Evolutionary conservation across 53 echinoderm and acorn worm species (phyloP), one percentile per base, ranked within the genome.

Genomic region (Zoroaster sp.): DNA sequence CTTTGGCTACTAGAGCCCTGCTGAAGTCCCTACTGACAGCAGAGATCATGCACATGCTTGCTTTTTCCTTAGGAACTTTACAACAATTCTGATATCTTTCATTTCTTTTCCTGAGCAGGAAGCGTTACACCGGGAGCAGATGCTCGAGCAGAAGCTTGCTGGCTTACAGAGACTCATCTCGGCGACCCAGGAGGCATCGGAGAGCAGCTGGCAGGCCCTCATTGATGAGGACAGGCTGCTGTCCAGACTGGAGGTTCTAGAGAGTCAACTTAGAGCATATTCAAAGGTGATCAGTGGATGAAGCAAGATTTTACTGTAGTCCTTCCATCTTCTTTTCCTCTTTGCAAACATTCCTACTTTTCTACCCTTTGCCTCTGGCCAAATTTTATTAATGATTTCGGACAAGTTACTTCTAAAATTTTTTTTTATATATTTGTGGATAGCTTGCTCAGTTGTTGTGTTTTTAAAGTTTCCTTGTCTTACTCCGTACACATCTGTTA

Each of bases 141-240:
- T 99, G 99, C 52, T 99, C 71, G 99, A 99, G 87, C 99, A 99
- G 94, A 96, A 99, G 76, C 86, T 96, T 45, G 94, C 91, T 30
- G 91, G 94, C 25, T 73, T 99, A 28, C 99, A 99, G 89, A 87
- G 95, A 36, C 74, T 99, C n/a, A 88, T 99, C 14, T 87, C 96
- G 2, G 90, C 87, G 63, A 99, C 99, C 54, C 99, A 99, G 71
- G 99, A 99, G 72, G 96, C 99, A 32, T 96, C 99, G 5, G 99
- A 99, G 63, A 89, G 75, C 76, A 96, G 99, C 93, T 99, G 99
- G 99, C 99, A 99, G 88, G 99, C 99, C 20, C 96, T 99, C 51
- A 99, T 99, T 18, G 96, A 99, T 88, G 99, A 99, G 71, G 99
- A 99, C 40, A 72, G 99, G 76, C 78, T 99, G 15, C 83, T 99